A percentile compares a stretch with the other conserved stretches of the same genome.
These are phyloP conservation scores for Fringilla coelebs DNA, from an alignment of 2,797 vertebrate genomes.

Conservation along the genomic window DNA sequence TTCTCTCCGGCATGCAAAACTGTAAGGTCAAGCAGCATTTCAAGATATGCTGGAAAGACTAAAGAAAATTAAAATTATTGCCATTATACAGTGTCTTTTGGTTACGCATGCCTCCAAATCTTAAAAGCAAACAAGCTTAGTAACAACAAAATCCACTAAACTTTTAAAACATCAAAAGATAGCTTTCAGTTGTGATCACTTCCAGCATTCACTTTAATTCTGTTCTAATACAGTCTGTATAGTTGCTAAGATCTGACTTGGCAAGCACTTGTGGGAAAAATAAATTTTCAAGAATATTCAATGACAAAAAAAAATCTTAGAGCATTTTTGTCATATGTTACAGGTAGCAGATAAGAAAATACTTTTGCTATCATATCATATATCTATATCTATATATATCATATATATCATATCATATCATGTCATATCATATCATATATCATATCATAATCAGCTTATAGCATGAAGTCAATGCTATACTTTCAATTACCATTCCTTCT, in stretches of 20 bases:
- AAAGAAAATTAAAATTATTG: background rate
- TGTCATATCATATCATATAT: no score
- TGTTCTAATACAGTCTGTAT: background rate
- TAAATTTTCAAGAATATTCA: background rate
- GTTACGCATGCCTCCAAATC: background rate
- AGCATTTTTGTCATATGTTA: background rate
- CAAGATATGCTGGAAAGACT: background rate
- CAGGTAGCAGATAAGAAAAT: background rate
- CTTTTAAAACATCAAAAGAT: background rate
- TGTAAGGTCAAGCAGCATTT: background rate
- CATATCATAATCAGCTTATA: no score
- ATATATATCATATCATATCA: no score
- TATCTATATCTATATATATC: no score
- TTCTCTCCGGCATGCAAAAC: background rate
- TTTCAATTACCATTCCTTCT: background rate
- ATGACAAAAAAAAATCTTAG: background rate
- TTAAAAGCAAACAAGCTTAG: background rate
- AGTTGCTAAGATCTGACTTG: background rate
- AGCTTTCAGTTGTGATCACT: background rate
- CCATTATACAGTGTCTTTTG: background rate
- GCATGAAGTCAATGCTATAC: background rate
- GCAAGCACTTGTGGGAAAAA: background rate
- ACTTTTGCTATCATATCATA: background rate
- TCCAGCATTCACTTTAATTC: background rate
- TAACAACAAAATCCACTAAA: background rate